A percentile compares a stretch with the other conserved stretches of the same genome.
Conservation (phyloP, 2,113 vertebrate species). For the Coryphaenoides rupestris region DNA sequence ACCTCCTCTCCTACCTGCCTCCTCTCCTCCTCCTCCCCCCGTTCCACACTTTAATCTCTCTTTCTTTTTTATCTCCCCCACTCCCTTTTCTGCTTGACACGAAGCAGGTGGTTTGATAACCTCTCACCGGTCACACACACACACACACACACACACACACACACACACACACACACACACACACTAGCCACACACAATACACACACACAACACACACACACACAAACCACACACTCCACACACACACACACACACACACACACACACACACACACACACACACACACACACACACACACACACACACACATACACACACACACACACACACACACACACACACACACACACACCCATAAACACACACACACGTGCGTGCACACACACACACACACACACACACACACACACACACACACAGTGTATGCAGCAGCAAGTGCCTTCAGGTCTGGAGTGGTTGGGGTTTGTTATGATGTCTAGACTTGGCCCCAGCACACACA, state of each 20-base stretch:
- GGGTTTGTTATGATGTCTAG: too few species aligned
- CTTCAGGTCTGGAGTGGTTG: too few species aligned
- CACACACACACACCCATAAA: neutral
- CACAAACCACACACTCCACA: neutral
- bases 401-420: slow-evolving; percentile 5
- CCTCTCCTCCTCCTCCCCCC: neutral
- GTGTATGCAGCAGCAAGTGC: neutral
- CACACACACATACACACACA: neutral
- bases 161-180: neutral
- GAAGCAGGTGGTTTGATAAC: too few species aligned
- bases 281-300: slow-evolving; percentile 6
- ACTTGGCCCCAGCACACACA: too few species aligned
- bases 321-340: neutral
- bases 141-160: neutral
- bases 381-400: neutral
- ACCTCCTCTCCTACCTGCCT: neutral
- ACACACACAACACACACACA: neutral
- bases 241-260: neutral
- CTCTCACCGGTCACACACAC: neutral
- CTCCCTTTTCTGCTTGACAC: neutral
- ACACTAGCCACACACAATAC: neutral
- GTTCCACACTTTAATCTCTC: too few species aligned
- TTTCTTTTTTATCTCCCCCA: neutral
- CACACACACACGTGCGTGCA: neutral
- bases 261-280: neutral